Conservation (phyloP, 2,113 vertebrate genomes). For the Chelonoidis abingdonii region DNA sequence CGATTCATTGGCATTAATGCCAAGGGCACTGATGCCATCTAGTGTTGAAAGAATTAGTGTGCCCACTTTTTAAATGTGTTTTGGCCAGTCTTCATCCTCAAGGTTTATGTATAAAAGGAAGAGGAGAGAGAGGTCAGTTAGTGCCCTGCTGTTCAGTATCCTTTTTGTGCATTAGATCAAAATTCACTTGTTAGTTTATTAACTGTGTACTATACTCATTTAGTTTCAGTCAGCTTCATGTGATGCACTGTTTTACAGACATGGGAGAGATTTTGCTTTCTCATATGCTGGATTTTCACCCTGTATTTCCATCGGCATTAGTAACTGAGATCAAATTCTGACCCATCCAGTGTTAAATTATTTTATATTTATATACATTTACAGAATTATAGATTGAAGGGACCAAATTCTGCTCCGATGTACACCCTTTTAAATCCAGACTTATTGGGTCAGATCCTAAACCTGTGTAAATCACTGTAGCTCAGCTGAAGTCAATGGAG, state of each 20-base stretch:
- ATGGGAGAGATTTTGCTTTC: not conserved
- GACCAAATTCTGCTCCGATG: not conserved
- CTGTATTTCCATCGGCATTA: not conserved
- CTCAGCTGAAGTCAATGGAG: not conserved
- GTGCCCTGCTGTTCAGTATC: not conserved
- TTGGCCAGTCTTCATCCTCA: not conserved
- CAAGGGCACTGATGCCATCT: slow-evolving; percentile 46
- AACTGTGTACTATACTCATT: not conserved
- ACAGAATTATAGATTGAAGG: not conserved
- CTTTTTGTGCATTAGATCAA: not conserved
- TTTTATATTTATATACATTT: not conserved
- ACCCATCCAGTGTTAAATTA: not conserved
- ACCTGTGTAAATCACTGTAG: not conserved
- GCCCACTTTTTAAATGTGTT: not conserved
- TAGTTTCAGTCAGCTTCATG: not conserved
- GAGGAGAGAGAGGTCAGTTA: not conserved
- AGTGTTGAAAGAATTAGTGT: slow-evolving; percentile 11
- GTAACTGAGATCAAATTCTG: not conserved
- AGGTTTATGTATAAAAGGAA: not conserved
- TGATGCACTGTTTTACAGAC: not conserved
- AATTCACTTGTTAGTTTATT: not conserved
- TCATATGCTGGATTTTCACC: not conserved
- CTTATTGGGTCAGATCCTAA: not conserved
- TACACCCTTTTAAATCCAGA: not conserved
- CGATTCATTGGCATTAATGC: not conserved